phyloP scores from a whole-genome alignment of 2,113 vertebrate species.

The Labrus mixtus region DNA sequence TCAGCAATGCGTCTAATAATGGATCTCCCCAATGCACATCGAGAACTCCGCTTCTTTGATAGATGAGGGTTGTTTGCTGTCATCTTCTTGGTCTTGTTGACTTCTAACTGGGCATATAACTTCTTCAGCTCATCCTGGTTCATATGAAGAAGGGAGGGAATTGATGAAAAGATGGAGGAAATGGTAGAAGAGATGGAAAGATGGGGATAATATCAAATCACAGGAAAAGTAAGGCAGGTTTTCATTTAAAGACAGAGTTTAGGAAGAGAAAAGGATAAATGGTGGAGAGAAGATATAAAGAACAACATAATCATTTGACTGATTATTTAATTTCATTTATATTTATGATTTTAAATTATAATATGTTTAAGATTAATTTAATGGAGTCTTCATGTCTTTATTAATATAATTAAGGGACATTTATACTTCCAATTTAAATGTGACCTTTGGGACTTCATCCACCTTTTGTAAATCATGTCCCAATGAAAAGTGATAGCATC shows the following conservation, averaged over 20 bases:
- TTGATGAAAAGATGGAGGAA: constrained; percentile 41
- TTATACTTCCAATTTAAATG: constrained; percentile 47
- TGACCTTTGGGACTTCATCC: constrained; percentile 47
- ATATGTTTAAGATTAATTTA: constrained; percentile 43
- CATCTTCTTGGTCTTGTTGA: constrained; percentile 92
- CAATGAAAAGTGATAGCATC: constrained; percentile 41
- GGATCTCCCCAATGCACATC: constrained; percentile 85
- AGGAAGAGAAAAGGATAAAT: constrained; percentile 45
- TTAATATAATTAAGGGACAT: constrained; percentile 33
- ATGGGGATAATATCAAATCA: constrained; percentile 34
- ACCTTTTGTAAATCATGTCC: constrained; percentile 30
- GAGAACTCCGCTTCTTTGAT: constrained; percentile 87
- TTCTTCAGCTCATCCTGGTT: constrained; percentile 94
- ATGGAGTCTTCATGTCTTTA: constrained; percentile 17
- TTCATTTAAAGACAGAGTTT: constrained; percentile 30
- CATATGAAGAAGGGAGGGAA: constrained; percentile 49
- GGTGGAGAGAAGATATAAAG: constrained; percentile 36
- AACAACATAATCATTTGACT: constrained; percentile 14
- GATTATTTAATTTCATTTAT: constrained; percentile 3
- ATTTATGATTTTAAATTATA: constrained; percentile 52
- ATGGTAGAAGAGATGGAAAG: constrained; percentile 49
- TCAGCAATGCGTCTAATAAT: constrained; percentile 84
- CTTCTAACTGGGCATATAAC: constrained; percentile 93
- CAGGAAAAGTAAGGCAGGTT: constrained; percentile 48
- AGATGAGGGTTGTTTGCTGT: constrained; percentile 92